Evolutionary conservation across 2,888 invertebrate species (phyloP).

Genomic region (Trachelus tabidus): DNA sequence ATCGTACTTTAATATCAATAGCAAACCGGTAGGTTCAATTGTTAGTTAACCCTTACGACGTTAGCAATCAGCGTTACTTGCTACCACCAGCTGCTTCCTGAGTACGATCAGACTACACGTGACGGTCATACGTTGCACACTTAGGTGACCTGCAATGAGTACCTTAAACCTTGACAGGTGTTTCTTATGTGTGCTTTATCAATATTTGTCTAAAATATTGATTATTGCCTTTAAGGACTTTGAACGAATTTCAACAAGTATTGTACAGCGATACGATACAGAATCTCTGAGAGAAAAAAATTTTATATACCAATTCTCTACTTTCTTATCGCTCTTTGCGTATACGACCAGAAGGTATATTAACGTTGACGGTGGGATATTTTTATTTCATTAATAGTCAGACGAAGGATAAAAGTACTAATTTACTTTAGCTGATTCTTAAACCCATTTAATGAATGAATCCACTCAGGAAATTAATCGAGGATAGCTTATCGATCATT

Average conservation of each 20-base stretch:
- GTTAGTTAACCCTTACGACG: constrained; percentile 54
- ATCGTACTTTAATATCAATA: constrained; percentile 44
- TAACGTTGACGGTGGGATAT: not conserved
- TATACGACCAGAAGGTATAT: not conserved
- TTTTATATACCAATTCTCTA: not conserved
- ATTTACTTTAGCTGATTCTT: not conserved
- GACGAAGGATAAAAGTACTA: not conserved
- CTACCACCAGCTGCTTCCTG: constrained; percentile 51
- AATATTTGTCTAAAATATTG: not conserved
- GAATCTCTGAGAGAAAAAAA: not conserved
- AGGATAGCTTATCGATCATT: not conserved
- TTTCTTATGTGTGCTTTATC: not conserved
- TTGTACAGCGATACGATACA: not conserved
- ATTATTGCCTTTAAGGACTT: not conserved
- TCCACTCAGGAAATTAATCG: not conserved
- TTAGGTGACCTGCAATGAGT: not conserved
- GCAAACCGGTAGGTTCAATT: constrained; percentile 54
- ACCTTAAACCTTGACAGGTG: not conserved
- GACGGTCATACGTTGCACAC: constrained; percentile 31
- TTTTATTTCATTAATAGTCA: not conserved
- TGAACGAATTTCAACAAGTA: not conserved
- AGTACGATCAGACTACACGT: constrained; percentile 38
- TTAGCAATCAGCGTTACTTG: constrained; percentile 53
- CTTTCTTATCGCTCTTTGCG: not conserved
- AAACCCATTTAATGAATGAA: not conserved